Evolutionary conservation across 1,140 invertebrate species (phyloP), one percentile per base, ranked within the genome.

Genomic region (Drosophila melanogaster): DNA sequence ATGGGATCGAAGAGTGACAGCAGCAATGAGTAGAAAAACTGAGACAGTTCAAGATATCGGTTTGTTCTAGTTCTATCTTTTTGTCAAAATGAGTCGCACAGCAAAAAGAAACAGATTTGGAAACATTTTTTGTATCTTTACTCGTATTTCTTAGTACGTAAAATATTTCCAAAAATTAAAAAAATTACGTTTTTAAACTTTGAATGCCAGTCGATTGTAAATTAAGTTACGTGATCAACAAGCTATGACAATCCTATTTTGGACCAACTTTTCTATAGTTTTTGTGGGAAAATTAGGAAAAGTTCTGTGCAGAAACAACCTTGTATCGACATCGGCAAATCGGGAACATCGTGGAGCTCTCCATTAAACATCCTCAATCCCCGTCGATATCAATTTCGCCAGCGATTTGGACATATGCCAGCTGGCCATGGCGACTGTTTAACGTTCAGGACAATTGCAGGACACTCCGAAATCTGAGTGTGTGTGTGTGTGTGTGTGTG

Each of bases 371-470:
- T 5, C 4, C 14, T 8, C 26, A 38, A 33, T n/a, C 33, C 22
- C 30, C 66, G 47, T 69, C 41, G 41, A 69, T 69, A 69, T 57
- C 65, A 56, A 69, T 69, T 70, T 40, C 17, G 64, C 41, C 50
- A 54, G 24, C 64, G 66, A 69, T 69, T 49, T 71, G 65, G 67
- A 71, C 64, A 71, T 71, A 71, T 71, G 65, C 66, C 65, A 71
- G 51, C 51, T 35, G 47, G 51, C 51, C 65, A 70, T 57, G 62
- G 49, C 24, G 35, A 66, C 67, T 70, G 64, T 70, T 71, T 49
- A 71, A 71, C 67, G 64, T 24, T 55, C 26, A 47, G 67, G 66
- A 69, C 51, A 56, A 35, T 65, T 51, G 64, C 64, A 67, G 64
- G 50, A 69, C 24, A 49, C 15, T 14, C 11, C 8, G n/a, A 11